Evolutionary conservation across 2,888 invertebrate species (phyloP).

Genomic region (Ferrisia virgata): DNA sequence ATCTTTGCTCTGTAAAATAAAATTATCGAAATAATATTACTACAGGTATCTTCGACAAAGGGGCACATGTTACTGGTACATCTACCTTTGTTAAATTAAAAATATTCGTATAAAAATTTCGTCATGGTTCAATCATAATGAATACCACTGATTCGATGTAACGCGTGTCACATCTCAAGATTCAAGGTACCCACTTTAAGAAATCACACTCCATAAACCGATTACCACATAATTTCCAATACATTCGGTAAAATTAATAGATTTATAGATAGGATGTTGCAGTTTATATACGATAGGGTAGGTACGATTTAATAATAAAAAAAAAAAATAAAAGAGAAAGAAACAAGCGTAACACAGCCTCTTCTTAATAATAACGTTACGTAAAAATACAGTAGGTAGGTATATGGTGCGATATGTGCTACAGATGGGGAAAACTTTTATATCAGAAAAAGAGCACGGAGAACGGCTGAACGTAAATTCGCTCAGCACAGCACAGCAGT

Average conservation of each 20-base stretch:
- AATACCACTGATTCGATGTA: neutral
- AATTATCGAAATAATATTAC: neutral
- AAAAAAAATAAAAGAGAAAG: neutral
- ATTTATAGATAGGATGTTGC: neutral
- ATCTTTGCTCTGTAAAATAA: neutral
- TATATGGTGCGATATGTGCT: no score
- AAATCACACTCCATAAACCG: constrained; percentile 20
- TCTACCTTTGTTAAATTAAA: neutral
- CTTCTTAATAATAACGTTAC: constrained; percentile 8
- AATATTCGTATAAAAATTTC: neutral
- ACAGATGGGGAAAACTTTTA: neutral
- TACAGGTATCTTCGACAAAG: neutral
- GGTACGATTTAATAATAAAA: no score
- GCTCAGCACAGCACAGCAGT: neutral
- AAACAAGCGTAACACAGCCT: neutral
- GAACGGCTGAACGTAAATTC: neutral
- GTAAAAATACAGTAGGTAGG: neutral
- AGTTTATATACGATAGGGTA: neutral
- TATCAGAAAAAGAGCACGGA: neutral
- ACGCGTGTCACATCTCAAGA: neutral
- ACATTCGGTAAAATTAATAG: neutral
- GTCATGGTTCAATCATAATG: neutral
- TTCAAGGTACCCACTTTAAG: neutral
- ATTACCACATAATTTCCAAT: neutral
- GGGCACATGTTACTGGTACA: no score